Percentiles rank a stretch among this genome's conserved stretches.
phyloP scores from a whole-genome alignment of 2,888 invertebrate genomes.

The Meandrusa payeni region DNA sequence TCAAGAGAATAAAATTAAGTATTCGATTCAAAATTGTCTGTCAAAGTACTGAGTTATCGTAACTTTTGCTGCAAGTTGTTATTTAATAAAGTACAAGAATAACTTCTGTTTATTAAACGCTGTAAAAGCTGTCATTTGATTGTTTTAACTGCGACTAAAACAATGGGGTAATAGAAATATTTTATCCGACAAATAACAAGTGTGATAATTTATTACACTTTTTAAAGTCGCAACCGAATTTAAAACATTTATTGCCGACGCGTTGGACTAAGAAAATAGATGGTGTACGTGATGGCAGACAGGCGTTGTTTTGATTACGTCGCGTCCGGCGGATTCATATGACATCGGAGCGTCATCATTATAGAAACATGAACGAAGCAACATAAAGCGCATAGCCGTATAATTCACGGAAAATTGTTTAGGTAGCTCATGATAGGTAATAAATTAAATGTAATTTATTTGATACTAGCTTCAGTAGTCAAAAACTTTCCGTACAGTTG shows the following conservation, averaged over 20 bases:
- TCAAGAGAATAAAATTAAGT: no score
- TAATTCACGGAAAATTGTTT: slow-evolving; percentile 14
- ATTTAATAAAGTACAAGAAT: no score
- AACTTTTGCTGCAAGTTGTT: no score
- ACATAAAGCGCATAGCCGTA: slow-evolving; percentile 15
- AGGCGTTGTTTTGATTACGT: slow-evolving; percentile 52
- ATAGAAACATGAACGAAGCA: slow-evolving; percentile 38
- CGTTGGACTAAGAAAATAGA: slow-evolving; percentile 16
- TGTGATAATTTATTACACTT: background rate
- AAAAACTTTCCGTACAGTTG: slow-evolving; percentile 5
- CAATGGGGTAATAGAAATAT: no score
- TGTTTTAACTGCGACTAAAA: no score
- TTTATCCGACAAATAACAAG: background rate
- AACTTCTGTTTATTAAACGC: no score
- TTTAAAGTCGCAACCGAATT: background rate
- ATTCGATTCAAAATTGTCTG: no score
- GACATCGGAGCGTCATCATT: slow-evolving; percentile 42
- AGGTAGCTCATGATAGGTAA: background rate
- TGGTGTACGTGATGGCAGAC: slow-evolving; percentile 49
- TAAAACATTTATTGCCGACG: slow-evolving; percentile 4
- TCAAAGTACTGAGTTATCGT: no score
- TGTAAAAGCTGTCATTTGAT: no score
- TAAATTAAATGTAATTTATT: background rate
- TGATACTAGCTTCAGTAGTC: background rate
- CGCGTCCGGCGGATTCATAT: slow-evolving; percentile 47